phyloP scores from a whole-genome alignment of 2,113 vertebrate species.

The Atrichornis clamosus region DNA sequence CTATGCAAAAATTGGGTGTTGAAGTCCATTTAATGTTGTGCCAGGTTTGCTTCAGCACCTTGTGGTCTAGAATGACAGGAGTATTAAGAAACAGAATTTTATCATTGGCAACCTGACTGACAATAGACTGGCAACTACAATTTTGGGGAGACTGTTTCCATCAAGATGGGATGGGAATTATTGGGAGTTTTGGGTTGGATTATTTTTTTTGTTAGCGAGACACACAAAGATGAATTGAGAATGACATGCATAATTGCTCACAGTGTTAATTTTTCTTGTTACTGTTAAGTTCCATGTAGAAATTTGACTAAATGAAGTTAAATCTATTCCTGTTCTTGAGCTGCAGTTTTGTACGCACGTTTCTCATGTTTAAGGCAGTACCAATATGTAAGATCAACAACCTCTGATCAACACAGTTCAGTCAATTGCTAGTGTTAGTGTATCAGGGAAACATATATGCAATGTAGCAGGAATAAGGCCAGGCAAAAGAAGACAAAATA shows the following conservation, averaged over 20 bases:
- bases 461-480: neutral
- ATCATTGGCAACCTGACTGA: neutral
- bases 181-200: neutral
- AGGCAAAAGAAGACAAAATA: neutral
- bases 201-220: neutral
- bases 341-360: neutral
- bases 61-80: neutral
- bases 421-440: neutral
- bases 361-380: neutral
- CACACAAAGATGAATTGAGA: neutral
- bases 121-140: neutral
- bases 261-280: neutral
- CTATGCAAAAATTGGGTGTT: constrained; percentile 34
- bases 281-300: neutral
- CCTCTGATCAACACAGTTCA: neutral
- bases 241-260: neutral
- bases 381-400: rapidly evolving
- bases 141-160: neutral
- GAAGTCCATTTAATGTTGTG: constrained; percentile 33
- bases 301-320: neutral
- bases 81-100: constrained; percentile 24
- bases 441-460: neutral
- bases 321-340: neutral
- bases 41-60: constrained; percentile 20
- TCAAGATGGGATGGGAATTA: neutral